Evolutionary conservation across 2,113 vertebrate species (phyloP).

Genomic region (Crotalus viridis): DNA sequence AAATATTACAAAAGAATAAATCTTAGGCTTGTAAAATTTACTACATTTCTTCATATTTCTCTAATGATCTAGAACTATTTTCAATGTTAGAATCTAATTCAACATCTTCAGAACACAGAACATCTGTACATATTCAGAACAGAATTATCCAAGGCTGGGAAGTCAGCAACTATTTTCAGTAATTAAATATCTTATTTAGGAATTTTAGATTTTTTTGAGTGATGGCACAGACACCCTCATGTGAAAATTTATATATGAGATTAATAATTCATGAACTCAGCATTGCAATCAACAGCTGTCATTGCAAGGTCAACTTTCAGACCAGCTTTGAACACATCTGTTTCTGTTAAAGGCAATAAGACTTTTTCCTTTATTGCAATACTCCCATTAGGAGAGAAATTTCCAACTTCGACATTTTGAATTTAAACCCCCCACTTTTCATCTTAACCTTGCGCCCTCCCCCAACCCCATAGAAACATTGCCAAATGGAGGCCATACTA

Average conservation of each 20-base stretch:
- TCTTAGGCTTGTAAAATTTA: background rate
- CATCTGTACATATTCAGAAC: accelerated
- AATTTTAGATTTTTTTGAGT: background rate
- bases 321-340: background rate
- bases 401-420: background rate
- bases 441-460: background rate
- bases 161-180: background rate
- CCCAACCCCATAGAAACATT: background rate
- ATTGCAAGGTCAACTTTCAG: background rate
- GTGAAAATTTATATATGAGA: background rate
- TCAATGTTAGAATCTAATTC: accelerated
- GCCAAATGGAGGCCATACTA: background rate
- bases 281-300: background rate
- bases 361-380: background rate
- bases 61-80: accelerated
- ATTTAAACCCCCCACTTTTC: background rate
- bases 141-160: background rate
- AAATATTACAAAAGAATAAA: background rate
- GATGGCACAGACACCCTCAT: background rate
- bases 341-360: background rate
- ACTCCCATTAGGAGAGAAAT: background rate
- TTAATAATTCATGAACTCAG: background rate
- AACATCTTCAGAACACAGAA: background rate
- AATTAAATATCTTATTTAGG: constrained; percentile 29
- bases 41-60: background rate